A percentile compares a stretch with the other conserved stretches of the same genome.
phyloP scores from a whole-genome alignment of 2,113 vertebrate genomes.

The Cynoglossus semilaevis region DNA sequence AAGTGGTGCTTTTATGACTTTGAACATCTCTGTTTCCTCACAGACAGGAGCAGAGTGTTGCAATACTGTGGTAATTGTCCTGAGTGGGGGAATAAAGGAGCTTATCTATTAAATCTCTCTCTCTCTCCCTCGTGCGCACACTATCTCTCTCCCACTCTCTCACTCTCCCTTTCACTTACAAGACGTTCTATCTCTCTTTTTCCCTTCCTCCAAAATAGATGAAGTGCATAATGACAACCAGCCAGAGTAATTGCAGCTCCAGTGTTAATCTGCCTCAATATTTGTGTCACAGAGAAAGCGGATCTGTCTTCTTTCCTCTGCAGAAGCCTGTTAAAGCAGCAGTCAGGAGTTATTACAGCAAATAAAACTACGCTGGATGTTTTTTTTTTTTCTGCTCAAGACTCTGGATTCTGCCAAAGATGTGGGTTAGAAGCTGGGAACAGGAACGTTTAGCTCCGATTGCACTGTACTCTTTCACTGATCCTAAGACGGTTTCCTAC shows the following conservation, averaged over 20 bases:
- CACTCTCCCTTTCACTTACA: slow-evolving; percentile 6
- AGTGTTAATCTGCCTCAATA: slow-evolving; percentile 66
- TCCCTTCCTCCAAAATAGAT: slow-evolving; percentile 13
- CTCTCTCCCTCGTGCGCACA: background rate
- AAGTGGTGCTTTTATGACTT: slow-evolving; percentile 35
- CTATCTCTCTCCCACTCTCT: slow-evolving; percentile 9
- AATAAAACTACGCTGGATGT: slow-evolving; percentile 17
- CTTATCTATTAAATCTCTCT: slow-evolving; percentile 56
- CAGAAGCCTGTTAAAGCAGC: slow-evolving; percentile 20
- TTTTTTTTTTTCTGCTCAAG: slow-evolving; percentile 19
- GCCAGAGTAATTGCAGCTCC: slow-evolving; percentile 60
- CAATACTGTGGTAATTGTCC: slow-evolving; percentile 57
- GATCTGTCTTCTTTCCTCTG: slow-evolving; percentile 32
- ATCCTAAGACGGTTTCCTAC: too few relatives aligned
- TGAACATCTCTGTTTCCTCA: slow-evolving; percentile 46
- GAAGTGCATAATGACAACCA: slow-evolving; percentile 43
- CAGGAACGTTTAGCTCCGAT: slow-evolving; percentile 8
- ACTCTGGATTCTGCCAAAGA: slow-evolving; percentile 4
- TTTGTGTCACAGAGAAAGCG: slow-evolving; percentile 35
- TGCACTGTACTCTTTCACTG: background rate
- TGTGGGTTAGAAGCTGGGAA: slow-evolving; percentile 7
- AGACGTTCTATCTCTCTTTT: slow-evolving; percentile 6
- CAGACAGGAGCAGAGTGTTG: slow-evolving; percentile 53
- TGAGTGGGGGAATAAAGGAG: slow-evolving; percentile 41
- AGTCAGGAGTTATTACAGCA: slow-evolving; percentile 18